Evolutionary conservation across 2,113 vertebrate species (phyloP).

Genomic region (Cariama cristata): DNA sequence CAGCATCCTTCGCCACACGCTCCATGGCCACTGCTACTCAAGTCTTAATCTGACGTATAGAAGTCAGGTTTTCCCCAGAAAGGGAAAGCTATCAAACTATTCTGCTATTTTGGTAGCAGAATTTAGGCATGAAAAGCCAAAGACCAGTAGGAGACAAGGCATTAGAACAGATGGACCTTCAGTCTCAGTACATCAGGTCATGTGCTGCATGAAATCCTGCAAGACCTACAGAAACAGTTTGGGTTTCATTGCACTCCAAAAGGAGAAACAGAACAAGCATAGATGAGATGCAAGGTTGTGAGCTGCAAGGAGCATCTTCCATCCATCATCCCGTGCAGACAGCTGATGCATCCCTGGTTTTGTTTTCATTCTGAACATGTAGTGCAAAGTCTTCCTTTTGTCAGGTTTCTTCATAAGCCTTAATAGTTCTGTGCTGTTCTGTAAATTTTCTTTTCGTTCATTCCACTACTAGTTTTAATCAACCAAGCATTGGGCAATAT

Average conservation of each 20-base stretch:
- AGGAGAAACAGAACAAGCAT: neutral
- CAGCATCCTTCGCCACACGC: neutral
- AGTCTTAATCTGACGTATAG: neutral
- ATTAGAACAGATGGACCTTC: constrained; percentile 32
- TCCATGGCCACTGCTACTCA: neutral
- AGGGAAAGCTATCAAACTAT: neutral
- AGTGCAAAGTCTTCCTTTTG: neutral
- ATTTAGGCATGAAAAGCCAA: neutral
- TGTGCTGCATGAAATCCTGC: neutral
- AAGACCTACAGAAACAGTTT: neutral
- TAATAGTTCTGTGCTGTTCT: neutral
- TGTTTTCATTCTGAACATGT: neutral
- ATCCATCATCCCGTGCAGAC: neutral
- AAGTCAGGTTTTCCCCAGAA: neutral
- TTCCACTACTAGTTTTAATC: neutral
- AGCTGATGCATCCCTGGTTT: neutral
- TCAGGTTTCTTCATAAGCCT: neutral
- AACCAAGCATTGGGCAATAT: neutral
- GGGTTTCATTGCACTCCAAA: neutral
- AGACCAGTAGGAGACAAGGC: neutral
- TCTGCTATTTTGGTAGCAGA: neutral
- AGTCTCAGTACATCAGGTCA: neutral
- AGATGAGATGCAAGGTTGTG: neutral
- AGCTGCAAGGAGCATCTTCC: neutral
- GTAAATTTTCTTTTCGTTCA: neutral